Base-by-base conservation (phyloP, 2,888 invertebrate genomes). In the Coecobrya sp. region DNA sequence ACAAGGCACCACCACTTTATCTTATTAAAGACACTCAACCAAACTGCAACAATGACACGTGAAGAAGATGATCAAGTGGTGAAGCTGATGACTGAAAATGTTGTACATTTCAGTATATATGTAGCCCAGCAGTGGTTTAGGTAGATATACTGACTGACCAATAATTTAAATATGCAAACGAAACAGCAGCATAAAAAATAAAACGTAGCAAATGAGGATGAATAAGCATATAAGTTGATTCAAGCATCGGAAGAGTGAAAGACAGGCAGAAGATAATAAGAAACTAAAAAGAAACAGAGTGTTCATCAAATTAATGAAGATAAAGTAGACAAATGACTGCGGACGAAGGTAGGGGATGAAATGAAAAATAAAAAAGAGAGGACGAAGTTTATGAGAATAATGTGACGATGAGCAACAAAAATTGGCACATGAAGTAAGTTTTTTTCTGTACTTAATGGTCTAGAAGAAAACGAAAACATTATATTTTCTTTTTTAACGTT, bases 301-400 rank as follows among this genome's bases (percentile, higher is more conserved):
- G 81, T 55, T 81, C 81, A 84, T 89, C 81, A 82, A 73, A 84
- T 89, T 89, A 89, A 89, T 89, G 89, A 89, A 89, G 89, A 70
- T 87, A 49, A 52, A 52, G 52, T 55, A 87, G 49, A 73, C 70
- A 86, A 86, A 86, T 86, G 86, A 86, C 55, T 73, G 52, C 59
- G 62, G 62, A 59, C 62, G 36, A 42, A 55, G 22, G 76, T 42
- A 59, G 49, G 52, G 55, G 10, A 81, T 52, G 30, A 27, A 55
- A 49, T 19, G 25, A 76, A 76, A 19, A 27, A 81, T 25, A 55
- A 52, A 45, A 84, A 65, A 22, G 45, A 3, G 11, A 55, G 11
- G 59, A 42, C 62, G 62, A 62, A 0, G 62, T 42, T 81, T 27
- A 16, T n/a, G 19, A 42, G 5, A 5, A 42, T 73, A 42, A 55